Conservation (phyloP, 2,113 vertebrate genomes). For the Onychorhynchus coronatus region DNA sequence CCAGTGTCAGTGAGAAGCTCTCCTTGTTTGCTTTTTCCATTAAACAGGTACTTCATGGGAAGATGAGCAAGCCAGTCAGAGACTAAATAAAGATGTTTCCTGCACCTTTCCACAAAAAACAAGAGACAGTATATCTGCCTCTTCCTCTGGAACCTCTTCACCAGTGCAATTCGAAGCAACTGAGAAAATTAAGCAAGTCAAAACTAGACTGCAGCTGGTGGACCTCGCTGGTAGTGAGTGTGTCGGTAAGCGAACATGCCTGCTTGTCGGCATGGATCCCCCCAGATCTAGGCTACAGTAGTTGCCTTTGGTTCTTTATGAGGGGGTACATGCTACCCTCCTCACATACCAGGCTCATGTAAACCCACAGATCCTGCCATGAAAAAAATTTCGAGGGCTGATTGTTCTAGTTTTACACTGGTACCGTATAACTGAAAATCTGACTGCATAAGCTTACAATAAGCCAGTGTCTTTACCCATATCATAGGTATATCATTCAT, state of each 20-base stretch:
- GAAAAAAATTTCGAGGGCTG: background rate
- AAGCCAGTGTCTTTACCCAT: background rate
- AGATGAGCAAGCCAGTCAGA: background rate
- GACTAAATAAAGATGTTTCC: background rate
- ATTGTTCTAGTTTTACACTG: background rate
- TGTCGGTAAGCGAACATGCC: constrained; percentile 49
- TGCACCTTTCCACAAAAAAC: background rate
- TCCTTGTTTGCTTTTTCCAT: background rate
- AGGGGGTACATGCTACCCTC: background rate
- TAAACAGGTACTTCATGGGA: constrained; percentile 19
- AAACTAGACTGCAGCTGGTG: constrained; percentile 81
- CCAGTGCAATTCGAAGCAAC: background rate
- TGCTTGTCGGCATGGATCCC: background rate
- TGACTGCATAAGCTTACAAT: background rate
- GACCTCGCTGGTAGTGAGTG: constrained; percentile 88
- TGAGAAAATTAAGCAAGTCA: constrained; percentile 17
- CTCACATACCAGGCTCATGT: background rate
- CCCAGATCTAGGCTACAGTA: background rate
- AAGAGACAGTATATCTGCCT: background rate
- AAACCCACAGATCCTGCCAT: background rate
- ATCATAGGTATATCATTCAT: background rate
- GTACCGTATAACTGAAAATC: background rate
- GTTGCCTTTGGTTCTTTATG: background rate
- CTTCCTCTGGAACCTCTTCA: background rate
- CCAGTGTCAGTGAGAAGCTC: background rate